These are phyloP conservation scores for Anoplophora glabripennis DNA, from an alignment of 1,140 invertebrate species.

Conservation along the genomic window DNA sequence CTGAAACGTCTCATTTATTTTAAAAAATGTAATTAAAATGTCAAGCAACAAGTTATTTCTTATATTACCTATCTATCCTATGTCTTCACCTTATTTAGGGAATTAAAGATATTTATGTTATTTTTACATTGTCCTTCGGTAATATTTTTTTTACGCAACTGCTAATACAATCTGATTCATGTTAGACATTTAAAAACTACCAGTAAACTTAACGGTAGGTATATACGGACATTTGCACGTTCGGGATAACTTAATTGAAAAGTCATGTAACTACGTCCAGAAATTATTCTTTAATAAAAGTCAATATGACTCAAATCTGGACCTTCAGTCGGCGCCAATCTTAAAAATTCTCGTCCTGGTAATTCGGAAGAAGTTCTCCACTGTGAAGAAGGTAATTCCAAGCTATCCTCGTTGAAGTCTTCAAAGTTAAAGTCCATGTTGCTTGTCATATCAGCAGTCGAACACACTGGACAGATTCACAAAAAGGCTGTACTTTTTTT, in stretches of 20 bases:
- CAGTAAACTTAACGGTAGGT: background rate
- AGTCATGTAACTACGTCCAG: background rate
- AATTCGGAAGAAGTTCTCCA: slow-evolving; percentile 1
- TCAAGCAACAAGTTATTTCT: background rate
- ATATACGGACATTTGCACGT: background rate
- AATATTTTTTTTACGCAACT: background rate
- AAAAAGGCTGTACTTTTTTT: no score
- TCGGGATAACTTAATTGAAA: background rate
- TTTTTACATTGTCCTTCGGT: background rate
- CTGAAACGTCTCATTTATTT: background rate
- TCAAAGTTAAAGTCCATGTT: slow-evolving; percentile 5
- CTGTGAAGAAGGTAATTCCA: slow-evolving; percentile 8
- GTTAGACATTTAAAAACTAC: background rate
- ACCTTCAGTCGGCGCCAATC: background rate
- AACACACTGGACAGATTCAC: background rate
- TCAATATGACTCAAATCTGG: no score
- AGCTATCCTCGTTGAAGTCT: slow-evolving; percentile 6
- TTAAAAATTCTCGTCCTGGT: slow-evolving; percentile 2
- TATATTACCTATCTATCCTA: background rate
- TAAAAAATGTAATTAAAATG: background rate
- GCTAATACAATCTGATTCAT: background rate
- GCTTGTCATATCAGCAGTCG: no score
- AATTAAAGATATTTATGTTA: background rate
- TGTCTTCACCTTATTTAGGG: background rate
- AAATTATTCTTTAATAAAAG: background rate